Conservation (phyloP, 1,140 invertebrate species). For the Mycetomoellerius zeteki region DNA sequence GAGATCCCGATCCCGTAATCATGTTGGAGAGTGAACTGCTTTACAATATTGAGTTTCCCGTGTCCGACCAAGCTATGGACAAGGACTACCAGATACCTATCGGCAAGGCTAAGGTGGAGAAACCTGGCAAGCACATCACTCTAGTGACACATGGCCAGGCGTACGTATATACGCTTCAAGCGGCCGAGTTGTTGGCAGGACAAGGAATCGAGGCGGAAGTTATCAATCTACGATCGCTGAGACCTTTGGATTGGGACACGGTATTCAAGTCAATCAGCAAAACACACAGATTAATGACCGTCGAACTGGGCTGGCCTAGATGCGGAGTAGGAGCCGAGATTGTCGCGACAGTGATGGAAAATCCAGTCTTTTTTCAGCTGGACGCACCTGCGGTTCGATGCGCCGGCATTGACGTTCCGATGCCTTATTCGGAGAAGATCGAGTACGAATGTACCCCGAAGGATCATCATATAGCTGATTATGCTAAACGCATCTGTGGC, state of each 20-base stretch:
- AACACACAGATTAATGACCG: slow-evolving; percentile 91
- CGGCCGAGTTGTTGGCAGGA: slow-evolving; percentile 89
- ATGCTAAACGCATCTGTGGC: slow-evolving; percentile 74
- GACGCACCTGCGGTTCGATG: slow-evolving; percentile 91
- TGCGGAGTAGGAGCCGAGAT: slow-evolving; percentile 92
- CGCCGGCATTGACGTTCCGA: slow-evolving; percentile 91
- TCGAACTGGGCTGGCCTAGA: slow-evolving; percentile 92
- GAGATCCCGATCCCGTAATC: slow-evolving; percentile 91
- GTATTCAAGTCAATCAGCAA: slow-evolving; percentile 91
- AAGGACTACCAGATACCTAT: slow-evolving; percentile 91
- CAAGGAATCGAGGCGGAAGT: slow-evolving; percentile 90
- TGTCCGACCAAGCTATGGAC: slow-evolving; percentile 88
- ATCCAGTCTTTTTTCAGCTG: slow-evolving; percentile 90
- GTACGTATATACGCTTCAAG: slow-evolving; percentile 89
- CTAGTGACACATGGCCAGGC: slow-evolving; percentile 87
- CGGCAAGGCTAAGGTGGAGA: slow-evolving; percentile 93
- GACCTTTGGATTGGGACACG: slow-evolving; percentile 90
- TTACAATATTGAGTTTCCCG: slow-evolving; percentile 86
- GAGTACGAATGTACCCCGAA: slow-evolving; percentile 89
- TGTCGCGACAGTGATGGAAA: slow-evolving; percentile 88
- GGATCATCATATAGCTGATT: slow-evolving; percentile 79
- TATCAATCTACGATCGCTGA: slow-evolving; percentile 90
- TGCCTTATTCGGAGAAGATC: slow-evolving; percentile 90
- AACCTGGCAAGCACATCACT: slow-evolving; percentile 90
- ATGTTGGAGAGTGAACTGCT: slow-evolving; percentile 92